Evolutionary conservation across 2,113 vertebrate genomes (phyloP).

Genomic region (Mohoua ochrocephala): DNA sequence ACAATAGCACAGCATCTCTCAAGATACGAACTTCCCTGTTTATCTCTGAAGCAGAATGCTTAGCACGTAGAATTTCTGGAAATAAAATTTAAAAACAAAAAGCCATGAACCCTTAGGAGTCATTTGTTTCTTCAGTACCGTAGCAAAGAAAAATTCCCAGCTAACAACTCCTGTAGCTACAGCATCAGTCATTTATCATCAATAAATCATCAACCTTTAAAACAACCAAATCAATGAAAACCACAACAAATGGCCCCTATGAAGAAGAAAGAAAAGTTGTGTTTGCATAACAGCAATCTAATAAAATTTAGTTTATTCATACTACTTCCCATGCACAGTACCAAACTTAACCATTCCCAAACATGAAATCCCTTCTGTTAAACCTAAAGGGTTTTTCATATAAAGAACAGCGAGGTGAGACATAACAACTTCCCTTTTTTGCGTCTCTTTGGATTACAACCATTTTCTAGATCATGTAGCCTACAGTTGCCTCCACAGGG

Average conservation of each 20-base stretch:
- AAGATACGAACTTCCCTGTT: background rate
- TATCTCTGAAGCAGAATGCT: constrained; percentile 42
- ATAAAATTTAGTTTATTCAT: background rate
- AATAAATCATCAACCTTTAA: constrained; percentile 63
- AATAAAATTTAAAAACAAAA: constrained; percentile 67
- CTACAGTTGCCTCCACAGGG: background rate
- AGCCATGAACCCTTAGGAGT: constrained; percentile 37
- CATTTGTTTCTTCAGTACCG: constrained; percentile 45
- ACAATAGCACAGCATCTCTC: constrained; percentile 2
- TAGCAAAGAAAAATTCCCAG: constrained; percentile 40
- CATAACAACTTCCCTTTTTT: background rate
- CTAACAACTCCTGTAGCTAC: constrained; percentile 27
- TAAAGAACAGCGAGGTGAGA: background rate
- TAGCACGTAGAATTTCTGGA: constrained; percentile 51
- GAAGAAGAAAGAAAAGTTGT: constrained; percentile 3
- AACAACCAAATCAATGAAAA: constrained; percentile 38
- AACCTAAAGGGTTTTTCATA: background rate
- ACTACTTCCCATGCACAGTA: background rate
- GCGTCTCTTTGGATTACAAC: background rate
- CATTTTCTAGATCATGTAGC: background rate
- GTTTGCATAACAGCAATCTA: background rate
- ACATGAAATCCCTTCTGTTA: background rate
- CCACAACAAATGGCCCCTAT: background rate
- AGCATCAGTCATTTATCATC: constrained; percentile 19
- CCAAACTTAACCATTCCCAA: background rate